phyloP scores from a whole-genome alignment of 2,888 invertebrate species.

The Thecocarcelia acutangulata region DNA sequence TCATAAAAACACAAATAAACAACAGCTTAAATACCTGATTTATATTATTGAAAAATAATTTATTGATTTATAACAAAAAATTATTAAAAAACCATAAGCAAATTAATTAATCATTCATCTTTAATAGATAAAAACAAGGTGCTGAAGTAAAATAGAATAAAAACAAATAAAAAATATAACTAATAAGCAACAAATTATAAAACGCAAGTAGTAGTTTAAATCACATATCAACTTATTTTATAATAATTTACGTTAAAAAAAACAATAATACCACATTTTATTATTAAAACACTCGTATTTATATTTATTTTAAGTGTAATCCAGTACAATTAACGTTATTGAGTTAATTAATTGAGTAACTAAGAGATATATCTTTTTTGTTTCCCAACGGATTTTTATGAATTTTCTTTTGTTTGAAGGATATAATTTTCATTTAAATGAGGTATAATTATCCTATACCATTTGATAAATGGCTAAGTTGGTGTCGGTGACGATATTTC shows the following conservation, averaged over 20 bases:
- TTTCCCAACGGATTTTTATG: too few species aligned
- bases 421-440: too few species aligned
- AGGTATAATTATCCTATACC: too few species aligned
- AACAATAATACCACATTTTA: slow-evolving; percentile 11
- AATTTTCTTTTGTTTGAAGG: too few species aligned
- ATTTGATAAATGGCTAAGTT: too few species aligned
- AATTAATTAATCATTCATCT: slow-evolving; percentile 22
- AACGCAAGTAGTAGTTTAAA: slow-evolving; percentile 44
- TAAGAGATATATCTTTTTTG: too few species aligned
- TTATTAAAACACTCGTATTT: not conserved
- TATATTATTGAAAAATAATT: slow-evolving; percentile 57
- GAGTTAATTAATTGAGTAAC: too few species aligned
- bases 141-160: slow-evolving; percentile 50
- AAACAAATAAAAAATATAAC: slow-evolving; percentile 22
- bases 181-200: slow-evolving; percentile 15
- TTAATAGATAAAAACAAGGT: slow-evolving; percentile 56
- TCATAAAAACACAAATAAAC: slow-evolving; percentile 50
- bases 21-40: slow-evolving; percentile 71
- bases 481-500: too few species aligned
- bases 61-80: slow-evolving; percentile 41
- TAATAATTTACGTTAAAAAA: slow-evolving; percentile 14
- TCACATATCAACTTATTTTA: slow-evolving; percentile 58
- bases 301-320: too few species aligned
- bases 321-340: too few species aligned
- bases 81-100: slow-evolving; percentile 40